Base-by-base conservation (phyloP, 2,888 invertebrate genomes). In the Octodonta nipae region DNA sequence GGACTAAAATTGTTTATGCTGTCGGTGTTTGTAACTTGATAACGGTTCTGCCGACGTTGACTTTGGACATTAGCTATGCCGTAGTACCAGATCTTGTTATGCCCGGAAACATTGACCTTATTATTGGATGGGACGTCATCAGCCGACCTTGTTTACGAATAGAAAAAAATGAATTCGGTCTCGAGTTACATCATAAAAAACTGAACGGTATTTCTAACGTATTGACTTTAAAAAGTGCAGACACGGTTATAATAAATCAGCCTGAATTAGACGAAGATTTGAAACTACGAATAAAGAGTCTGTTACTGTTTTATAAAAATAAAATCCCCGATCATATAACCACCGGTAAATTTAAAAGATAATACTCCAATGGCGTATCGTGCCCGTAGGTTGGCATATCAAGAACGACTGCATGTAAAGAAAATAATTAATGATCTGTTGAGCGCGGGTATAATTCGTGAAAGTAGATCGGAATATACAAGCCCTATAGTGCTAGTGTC, bases 401-500 rank as follows among this genome's bases (percentile, higher is more conserved):
- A 5, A 6, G 26, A 26, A 26, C 6, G 26, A 11, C 6, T 11
- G 10, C 26, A 26, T 6, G 26, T 26, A 5, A 5, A 10, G 10
- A 5, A 26, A 26, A 26, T 26, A 6, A 10, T 26, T 5, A 5
- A 26, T 6, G 26, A 26, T 6, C 10, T 26, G 5, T 11, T 26
- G 12, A 5, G 10, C 5, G 26, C 11, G 8, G 13, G 13, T 3
- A 26, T 26, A 12, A 26, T 26, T 26, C 3, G 26, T 13, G 26
- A 4, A 13, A 26, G 26, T 5, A 2, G 12, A 11, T 26, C 26
- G 3, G 3, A 26, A 4, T 46, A 43, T 35, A 45, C 45, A 7
- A 46, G 45, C 15, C 45, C 46, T 5, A 41, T 46, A 11, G 45
- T 45, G 2, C 20, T 45, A 5, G 43, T 46, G 10, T n/a, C n/a